Conservation (phyloP, 37 sponge, comb jelly and placozoan species). For the Haliclona indistincta region DNA sequence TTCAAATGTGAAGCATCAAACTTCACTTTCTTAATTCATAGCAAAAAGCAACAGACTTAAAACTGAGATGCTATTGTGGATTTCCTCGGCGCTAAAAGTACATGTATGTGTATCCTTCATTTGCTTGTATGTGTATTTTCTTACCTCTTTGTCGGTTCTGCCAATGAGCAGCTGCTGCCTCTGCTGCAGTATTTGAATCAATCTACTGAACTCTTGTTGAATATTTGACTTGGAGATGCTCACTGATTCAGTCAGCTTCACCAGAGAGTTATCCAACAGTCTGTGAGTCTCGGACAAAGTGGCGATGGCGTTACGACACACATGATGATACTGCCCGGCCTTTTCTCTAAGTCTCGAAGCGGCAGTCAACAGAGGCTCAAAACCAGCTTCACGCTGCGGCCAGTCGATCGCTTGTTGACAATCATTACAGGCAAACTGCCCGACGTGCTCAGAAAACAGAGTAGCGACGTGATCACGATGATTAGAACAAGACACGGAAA, state of each 20-base stretch:
- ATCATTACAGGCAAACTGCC: slow-evolving; percentile 45
- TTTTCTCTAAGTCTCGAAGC: slow-evolving; percentile 4
- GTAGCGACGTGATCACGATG: slow-evolving; percentile 17
- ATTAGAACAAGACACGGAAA: slow-evolving; percentile 5
- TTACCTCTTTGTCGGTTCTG: slow-evolving; percentile 40
- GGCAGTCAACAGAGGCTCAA: slow-evolving; percentile 22
- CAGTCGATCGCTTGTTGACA: slow-evolving; percentile 23
- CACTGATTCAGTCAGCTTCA: slow-evolving; percentile 24
- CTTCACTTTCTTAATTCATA: too few species aligned
- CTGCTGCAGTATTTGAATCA: slow-evolving; percentile 32
- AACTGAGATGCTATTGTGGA: too few species aligned
- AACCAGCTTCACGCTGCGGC: not conserved
- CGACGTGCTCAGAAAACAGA: slow-evolving; percentile 16
- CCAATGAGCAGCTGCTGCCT: slow-evolving; percentile 40
- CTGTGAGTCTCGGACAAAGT: slow-evolving; percentile 14
- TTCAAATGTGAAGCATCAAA: too few species aligned
- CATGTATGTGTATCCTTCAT: not conserved
- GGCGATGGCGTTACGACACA: not conserved
- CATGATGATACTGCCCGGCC: slow-evolving; percentile 8
- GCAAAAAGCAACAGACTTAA: too few species aligned
- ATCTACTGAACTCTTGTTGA: slow-evolving; percentile 21
- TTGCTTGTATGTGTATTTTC: too few species aligned
- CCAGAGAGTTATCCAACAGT: not conserved
- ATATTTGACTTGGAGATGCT: slow-evolving; percentile 25
- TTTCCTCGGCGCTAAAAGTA: too few species aligned